Percentiles rank a stretch among this genome's conserved stretches.
Conservation (phyloP, 2,797 vertebrate species). For the Xerus rutilus region DNA sequence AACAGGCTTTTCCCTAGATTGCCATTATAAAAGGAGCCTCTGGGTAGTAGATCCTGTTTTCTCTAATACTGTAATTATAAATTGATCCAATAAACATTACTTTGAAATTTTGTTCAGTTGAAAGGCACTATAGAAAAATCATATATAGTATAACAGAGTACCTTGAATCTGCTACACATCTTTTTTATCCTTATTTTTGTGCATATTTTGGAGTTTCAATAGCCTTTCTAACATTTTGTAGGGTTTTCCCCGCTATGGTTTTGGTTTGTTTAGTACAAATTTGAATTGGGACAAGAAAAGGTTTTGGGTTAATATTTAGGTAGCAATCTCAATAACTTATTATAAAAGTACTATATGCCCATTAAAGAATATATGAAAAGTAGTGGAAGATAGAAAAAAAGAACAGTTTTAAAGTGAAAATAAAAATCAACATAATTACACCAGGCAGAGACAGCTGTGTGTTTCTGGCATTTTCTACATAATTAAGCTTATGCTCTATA, state of each 20-base stretch:
- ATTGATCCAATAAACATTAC: constrained; percentile 58
- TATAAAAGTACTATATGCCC: neutral
- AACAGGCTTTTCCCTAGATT: neutral
- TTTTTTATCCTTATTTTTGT: constrained; percentile 39
- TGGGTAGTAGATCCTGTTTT: constrained; percentile 64
- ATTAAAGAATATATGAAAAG: constrained; percentile 35
- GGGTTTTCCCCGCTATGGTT: neutral
- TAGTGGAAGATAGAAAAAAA: constrained; percentile 25
- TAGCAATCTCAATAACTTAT: constrained; percentile 24
- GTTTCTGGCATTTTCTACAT: neutral
- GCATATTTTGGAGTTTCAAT: constrained; percentile 60
- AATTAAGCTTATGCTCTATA: constrained; percentile 14
- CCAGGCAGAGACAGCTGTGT: constrained; percentile 4
- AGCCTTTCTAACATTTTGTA: constrained; percentile 16
- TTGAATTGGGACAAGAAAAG: constrained; percentile 36
- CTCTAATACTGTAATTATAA: constrained; percentile 57
- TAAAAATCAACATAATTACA: constrained; percentile 57
- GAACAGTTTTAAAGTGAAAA: constrained; percentile 62
- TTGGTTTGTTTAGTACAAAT: constrained; percentile 37
- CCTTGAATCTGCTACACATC: neutral
- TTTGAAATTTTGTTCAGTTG: constrained; percentile 57
- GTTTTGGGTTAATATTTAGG: constrained; percentile 56
- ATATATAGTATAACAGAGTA: neutral
- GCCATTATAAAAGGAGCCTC: constrained; percentile 44
- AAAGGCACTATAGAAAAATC: constrained; percentile 64